A percentile compares a stretch with the other conserved stretches of the same genome.
These are phyloP conservation scores for Dinoponera quadriceps DNA, from an alignment of 1,140 invertebrate species.

Conservation along the genomic window DNA sequence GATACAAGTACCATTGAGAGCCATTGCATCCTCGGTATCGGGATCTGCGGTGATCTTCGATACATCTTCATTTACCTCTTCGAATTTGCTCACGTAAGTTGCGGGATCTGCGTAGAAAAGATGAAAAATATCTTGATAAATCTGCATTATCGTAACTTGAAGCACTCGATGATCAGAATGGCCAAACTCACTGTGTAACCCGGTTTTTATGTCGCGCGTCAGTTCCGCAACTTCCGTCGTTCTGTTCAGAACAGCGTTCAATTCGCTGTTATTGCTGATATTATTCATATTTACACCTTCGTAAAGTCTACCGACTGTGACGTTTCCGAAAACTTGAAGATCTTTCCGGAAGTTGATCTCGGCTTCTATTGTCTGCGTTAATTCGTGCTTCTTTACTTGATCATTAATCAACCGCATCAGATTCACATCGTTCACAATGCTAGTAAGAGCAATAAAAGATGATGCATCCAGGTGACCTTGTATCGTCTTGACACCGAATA, in stretches of 20 bases:
- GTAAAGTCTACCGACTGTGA: conserved; percentile 64
- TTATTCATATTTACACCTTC: conserved; percentile 57
- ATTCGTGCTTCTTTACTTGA: conserved; percentile 68
- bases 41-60: conserved; percentile 16
- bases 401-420: conserved; percentile 60
- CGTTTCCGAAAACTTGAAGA: conserved; percentile 72
- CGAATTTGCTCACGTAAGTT: conserved; percentile 70
- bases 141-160: neutral
- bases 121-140: conserved; percentile 33
- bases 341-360: conserved; percentile 63
- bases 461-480: conserved; percentile 63
- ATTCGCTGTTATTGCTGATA: conserved; percentile 26
- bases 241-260: neutral
- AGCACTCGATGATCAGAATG: neutral
- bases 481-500: conserved; percentile 68
- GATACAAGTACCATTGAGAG: conserved; percentile 32
- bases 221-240: conserved; percentile 28
- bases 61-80: conserved; percentile 50
- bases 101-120: conserved; percentile 62
- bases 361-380: conserved; percentile 68
- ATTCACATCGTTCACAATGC: conserved; percentile 74
- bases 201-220: conserved; percentile 53
- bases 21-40: conserved; percentile 8
- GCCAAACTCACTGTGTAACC: conserved; percentile 65
- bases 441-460: conserved; percentile 64